Base-by-base conservation (phyloP, 2,888 invertebrate genomes). In the Nomada flava region DNA sequence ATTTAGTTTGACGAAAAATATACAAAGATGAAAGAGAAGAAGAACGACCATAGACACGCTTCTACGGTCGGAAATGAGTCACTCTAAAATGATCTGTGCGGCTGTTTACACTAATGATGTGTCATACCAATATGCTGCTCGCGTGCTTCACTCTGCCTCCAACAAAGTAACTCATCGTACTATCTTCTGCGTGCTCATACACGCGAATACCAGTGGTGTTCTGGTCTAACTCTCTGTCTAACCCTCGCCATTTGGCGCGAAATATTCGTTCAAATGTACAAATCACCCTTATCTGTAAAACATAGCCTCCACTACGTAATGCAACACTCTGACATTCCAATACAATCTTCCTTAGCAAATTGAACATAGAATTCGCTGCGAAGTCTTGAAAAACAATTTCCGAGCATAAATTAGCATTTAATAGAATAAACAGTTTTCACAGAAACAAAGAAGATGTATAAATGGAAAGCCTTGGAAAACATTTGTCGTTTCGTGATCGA, bases 71-170 rank as follows among this genome's bases (percentile, higher is more conserved):
- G 60, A 65, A 78, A 62, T 70, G 74, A 73, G 53, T 78, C 78
- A 74, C 55, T 59, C 29, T 47, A 20, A 26, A 53, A 69, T 60
- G 64, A 57, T 75, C 60, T 23, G 10, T 75, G 44, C 50, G 18
- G 26, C 59, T 64, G 63, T 78, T 64, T 65, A 55, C 59, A 50
- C 3, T 63, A 55, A 69, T 52, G 52, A 77, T 63, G 63, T 72
- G 47, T 68, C 72, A 47, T 69, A 64, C 59, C 68, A 63, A 71
- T 57, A 36, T 76, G 7, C 11, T 55, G 10, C 62, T 52, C 47
- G 26, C 52, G 50, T 59, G 29, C n/a, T 59, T 50, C n/a, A 13
- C 20, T 65, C 59, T 57, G 36, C 29, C 29, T 50, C 18, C 13
- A 65, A 20, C 42, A 20, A 36, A 52, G 55, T 68, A 42, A 15